These are phyloP conservation scores for Vollenhovia emeryi DNA, from an alignment of 1,140 invertebrate species.

Conservation along the genomic window DNA sequence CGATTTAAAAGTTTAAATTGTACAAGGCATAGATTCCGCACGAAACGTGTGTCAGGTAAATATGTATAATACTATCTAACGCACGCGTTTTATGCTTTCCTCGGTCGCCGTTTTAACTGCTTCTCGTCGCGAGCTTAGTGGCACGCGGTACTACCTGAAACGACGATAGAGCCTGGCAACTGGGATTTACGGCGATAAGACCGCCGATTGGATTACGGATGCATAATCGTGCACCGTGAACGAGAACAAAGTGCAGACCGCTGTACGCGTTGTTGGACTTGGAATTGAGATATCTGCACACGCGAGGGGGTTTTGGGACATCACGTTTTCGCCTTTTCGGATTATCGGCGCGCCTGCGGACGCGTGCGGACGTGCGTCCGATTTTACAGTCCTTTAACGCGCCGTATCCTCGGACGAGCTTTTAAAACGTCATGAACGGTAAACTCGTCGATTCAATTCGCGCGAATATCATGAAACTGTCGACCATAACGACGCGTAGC, in stretches of 20 bases:
- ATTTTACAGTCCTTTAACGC: constrained; percentile 57
- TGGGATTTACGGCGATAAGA: constrained; percentile 29
- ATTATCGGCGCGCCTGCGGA: constrained; percentile 45
- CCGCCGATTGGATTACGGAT: constrained; percentile 19
- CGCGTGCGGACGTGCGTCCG: constrained; percentile 7
- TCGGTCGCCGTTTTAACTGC: constrained; percentile 1
- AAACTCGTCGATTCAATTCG: constrained; percentile 54
- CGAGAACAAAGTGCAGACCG: constrained; percentile 19
- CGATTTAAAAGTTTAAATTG: neutral
- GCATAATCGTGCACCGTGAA: constrained; percentile 23
- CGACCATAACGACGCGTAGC: constrained; percentile 14
- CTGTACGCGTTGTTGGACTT: neutral
- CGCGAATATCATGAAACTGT: constrained; percentile 35
- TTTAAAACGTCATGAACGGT: constrained; percentile 52
- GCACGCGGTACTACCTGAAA: neutral
- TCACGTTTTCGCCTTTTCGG: constrained; percentile 56
- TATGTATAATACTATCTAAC: neutral
- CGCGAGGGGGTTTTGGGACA: neutral
- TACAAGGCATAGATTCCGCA: neutral
- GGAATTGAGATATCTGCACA: constrained; percentile 32
- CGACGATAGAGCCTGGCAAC: neutral
- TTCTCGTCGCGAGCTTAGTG: neutral
- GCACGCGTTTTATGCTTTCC: neutral
- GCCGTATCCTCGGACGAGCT: constrained; percentile 52
- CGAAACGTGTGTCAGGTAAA: neutral